Conservation (phyloP, 2,113 vertebrate genomes). For the Lepus timidus region DNA sequence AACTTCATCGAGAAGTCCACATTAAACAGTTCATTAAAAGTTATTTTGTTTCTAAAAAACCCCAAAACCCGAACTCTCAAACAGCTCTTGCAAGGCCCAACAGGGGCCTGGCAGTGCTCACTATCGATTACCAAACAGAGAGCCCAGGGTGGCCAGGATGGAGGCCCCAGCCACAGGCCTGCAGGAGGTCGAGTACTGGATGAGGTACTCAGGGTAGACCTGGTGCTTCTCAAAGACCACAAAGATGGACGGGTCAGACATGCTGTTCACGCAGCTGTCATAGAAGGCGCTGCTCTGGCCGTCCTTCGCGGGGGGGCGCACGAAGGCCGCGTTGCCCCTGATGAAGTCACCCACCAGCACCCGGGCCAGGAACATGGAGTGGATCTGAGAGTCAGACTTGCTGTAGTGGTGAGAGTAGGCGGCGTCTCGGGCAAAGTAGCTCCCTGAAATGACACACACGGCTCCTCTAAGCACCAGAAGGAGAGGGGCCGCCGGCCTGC, state of each 20-base stretch:
- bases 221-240: conserved; percentile 96
- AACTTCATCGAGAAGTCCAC: conserved; percentile 54
- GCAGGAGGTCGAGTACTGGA: conserved; percentile 86
- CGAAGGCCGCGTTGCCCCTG: conserved; percentile 85
- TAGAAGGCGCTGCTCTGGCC: conserved; percentile 86
- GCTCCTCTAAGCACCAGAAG: not conserved
- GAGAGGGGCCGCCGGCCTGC: not conserved
- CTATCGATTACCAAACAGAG: conserved; percentile 30
- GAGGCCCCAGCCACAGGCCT: fast-evolving
- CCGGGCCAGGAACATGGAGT: conserved; percentile 93
- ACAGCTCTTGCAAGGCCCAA: not conserved
- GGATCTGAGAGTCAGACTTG: not conserved
- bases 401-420: conserved; percentile 91
- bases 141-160: not conserved
- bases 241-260: conserved; percentile 91
- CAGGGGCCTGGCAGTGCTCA: not conserved
- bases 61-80: not conserved
- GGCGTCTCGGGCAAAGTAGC: conserved; percentile 95
- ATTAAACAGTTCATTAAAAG: conserved; percentile 77
- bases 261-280: conserved; percentile 94
- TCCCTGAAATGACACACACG: conserved; percentile 89
- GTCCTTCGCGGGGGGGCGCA: conserved; percentile 91
- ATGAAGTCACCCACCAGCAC: conserved; percentile 93
- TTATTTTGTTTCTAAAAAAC: not conserved
- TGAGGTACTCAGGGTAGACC: conserved; percentile 95